Evolutionary conservation across 2,888 invertebrate species (phyloP), one percentile per base, ranked within the genome.

Genomic region (Zaprionus bogoriensis): DNA sequence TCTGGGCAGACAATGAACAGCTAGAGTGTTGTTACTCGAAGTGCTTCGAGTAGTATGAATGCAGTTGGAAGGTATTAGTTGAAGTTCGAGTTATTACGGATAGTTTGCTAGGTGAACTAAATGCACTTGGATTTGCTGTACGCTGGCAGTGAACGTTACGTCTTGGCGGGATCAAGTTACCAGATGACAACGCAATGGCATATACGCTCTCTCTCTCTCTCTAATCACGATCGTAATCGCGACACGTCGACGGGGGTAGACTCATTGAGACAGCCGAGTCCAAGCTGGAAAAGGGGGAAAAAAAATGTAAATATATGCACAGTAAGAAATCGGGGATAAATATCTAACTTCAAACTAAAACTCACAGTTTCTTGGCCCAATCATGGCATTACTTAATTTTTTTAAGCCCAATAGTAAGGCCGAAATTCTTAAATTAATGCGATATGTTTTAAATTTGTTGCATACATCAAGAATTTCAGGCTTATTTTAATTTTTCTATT

Each of bases 191-290:
- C 51, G 59, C 52, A 45, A 54, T 71, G 57, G 30, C 41, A 59
- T 36, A 51, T 27, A 14, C 2, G 10, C 23, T 25, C 12, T 39
- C 38, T 7, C 28, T 22, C 20, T 20, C 27, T 27, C 9, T 58
- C 71, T 87, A 89, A 64, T 88, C 87, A 47, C 89, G 89, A 65
- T 91, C 91, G 65, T 90, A 91, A 54, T 91, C 91, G 41, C 90
- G 88, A 63, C 89, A 89, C n/a, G 89, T 82, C 3, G 90, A 90
- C n/a, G 91, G 91, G 28, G 91, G 91, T 70, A 91, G 76, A 63
- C 91, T 91, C 89, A 91, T 89, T 12, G 91, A 89, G 12, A 91
- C 91, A 0, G 91, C 91, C 7, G 88, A 90, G 62, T 91, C 91
- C 77, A 91, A 87, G 32, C 91, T 91, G 41, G n/a, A 4, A 77